phyloP scores from a whole-genome alignment of 2,113 vertebrate genomes.

The Pollachius pollachius region DNA sequence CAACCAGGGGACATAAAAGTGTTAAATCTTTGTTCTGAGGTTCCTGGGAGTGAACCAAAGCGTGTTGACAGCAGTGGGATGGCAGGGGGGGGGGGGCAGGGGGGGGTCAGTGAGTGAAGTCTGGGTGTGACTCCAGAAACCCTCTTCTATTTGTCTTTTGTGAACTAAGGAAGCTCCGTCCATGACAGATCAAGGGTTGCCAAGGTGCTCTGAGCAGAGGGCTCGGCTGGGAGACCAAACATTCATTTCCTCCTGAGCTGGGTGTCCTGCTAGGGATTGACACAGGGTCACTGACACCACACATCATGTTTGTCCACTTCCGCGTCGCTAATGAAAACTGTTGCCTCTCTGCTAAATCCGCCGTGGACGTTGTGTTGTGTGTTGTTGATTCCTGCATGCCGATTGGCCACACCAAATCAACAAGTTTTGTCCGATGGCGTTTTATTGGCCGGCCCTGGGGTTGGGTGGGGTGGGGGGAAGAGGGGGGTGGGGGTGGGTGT shows the following conservation, averaged over 20 bases:
- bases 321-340: slow-evolving; percentile 67
- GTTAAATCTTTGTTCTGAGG: no score
- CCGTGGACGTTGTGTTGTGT: slow-evolving; percentile 5
- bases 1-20: no score
- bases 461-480: no score
- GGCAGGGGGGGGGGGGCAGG: slow-evolving; percentile 46
- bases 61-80: no score
- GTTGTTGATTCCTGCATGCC: no score
- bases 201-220: slow-evolving; percentile 70
- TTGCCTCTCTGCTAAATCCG: slow-evolving; percentile 35
- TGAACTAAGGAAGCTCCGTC: slow-evolving; percentile 72
- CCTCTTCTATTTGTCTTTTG: slow-evolving; percentile 70
- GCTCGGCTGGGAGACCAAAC: slow-evolving; percentile 63
- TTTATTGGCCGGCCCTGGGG: no score
- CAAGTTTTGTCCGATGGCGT: no score
- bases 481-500: no score
- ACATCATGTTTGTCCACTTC: slow-evolving; percentile 24
- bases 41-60: no score
- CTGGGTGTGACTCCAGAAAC: slow-evolving; percentile 75
- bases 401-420: no score
- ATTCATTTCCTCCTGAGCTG: slow-evolving; percentile 78
- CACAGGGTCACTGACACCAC: slow-evolving; percentile 69
- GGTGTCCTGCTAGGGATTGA: slow-evolving; percentile 66
- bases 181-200: slow-evolving; percentile 84
- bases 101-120: slow-evolving; percentile 67